These are phyloP conservation scores for Limanda limanda DNA, from an alignment of 2,113 vertebrate species.

Conservation along the genomic window DNA sequence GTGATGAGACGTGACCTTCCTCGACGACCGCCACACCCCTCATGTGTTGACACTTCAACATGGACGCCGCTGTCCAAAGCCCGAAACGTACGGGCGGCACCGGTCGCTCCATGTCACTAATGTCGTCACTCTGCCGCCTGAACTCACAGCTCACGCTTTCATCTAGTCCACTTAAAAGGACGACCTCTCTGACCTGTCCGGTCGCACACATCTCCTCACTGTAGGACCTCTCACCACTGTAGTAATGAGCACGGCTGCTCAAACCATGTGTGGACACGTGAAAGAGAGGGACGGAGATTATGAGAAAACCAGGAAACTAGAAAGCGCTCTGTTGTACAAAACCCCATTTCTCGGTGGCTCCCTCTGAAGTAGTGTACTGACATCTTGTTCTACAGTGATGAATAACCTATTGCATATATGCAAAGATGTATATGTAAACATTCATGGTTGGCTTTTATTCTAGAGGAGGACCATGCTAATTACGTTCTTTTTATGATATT, in stretches of 20 bases:
- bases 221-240: constrained; percentile 58
- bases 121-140: constrained; percentile 28
- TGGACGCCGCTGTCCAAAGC: background rate
- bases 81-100: background rate
- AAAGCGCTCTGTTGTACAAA: background rate
- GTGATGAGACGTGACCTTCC: background rate
- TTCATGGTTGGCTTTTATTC: constrained; percentile 53
- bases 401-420: constrained; percentile 11
- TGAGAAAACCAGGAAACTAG: background rate
- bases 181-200: constrained; percentile 35
- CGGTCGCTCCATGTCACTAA: constrained; percentile 17
- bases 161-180: constrained; percentile 52
- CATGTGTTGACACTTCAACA: constrained; percentile 31
- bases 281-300: constrained; percentile 3
- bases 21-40: background rate
- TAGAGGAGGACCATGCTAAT: constrained; percentile 52
- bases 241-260: constrained; percentile 66
- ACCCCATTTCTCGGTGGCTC: background rate
- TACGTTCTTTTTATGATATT: constrained; percentile 57
- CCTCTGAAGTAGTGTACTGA: background rate
- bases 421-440: constrained; percentile 43
- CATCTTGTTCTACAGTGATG: constrained; percentile 1
- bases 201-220: background rate
- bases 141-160: constrained; percentile 48
- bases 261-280: constrained; percentile 42